These are phyloP conservation scores for Scaptodrosophila lebanonensis DNA, from an alignment of 1,140 invertebrate species.

Conservation along the genomic window DNA sequence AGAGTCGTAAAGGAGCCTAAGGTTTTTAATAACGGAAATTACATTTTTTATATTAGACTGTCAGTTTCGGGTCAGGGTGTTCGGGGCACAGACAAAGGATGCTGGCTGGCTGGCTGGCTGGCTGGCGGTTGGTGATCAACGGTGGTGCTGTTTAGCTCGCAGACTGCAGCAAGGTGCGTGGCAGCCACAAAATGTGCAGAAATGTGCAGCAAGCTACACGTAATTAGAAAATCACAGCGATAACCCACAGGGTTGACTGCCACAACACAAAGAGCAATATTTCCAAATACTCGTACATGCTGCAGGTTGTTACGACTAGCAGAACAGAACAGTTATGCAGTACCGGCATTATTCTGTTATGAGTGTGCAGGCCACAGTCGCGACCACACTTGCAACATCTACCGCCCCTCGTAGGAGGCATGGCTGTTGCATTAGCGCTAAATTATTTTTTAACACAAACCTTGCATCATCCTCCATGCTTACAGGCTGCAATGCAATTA, in stretches of 20 bases:
- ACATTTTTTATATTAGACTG: conserved; percentile 71
- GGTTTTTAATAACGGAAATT: conserved; percentile 60
- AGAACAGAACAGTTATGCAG: conserved; percentile 19
- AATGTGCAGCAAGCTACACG: conserved; percentile 51
- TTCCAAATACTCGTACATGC: neutral
- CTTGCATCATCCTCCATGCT: conserved; percentile 30
- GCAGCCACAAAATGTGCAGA: conserved; percentile 54
- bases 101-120: too few species aligned
- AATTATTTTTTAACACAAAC: too few species aligned
- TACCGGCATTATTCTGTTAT: conserved; percentile 33
- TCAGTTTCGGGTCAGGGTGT: too few species aligned
- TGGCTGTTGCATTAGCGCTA: too few species aligned
- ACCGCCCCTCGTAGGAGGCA: neutral
- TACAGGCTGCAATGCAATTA: conserved; percentile 67
- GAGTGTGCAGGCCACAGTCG: neutral
- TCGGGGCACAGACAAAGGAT: too few species aligned
- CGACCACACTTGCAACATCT: conserved; percentile 3
- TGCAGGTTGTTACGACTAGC: neutral
- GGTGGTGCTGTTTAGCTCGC: conserved; percentile 9
- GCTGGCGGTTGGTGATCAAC: too few species aligned
- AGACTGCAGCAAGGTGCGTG: conserved; percentile 50
- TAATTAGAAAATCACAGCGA: conserved; percentile 70
- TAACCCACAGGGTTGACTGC: conserved; percentile 31
- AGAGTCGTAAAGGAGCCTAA: conserved; percentile 48
- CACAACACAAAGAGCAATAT: neutral